Base-by-base conservation (phyloP, 1,140 invertebrate species). In the Cotesia typhae region DNA sequence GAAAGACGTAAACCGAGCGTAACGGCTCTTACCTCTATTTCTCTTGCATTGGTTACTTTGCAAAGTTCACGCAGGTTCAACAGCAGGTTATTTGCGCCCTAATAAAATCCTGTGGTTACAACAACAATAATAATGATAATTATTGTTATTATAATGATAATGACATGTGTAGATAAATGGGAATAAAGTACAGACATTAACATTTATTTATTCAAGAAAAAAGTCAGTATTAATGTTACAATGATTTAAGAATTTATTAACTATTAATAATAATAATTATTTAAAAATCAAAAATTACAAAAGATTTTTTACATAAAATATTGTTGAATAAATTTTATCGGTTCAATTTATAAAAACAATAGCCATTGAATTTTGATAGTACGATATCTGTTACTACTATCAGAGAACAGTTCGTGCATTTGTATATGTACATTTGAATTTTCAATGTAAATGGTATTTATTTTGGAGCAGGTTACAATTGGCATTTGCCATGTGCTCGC, bases 11-110 rank as follows among this genome's bases (percentile, higher is more conserved):
- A 75, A 66, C 70, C 65, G 47, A 73, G 74, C 65, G 74, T 75
- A 75, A 75, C 74, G 74, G 71, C 41, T 47, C 41, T 47, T 47
- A 47, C 41, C 41, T 75, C 41, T 75, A 70, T 1, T 28, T 28
- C 57, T 17, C n/a, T 41, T 59, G 20, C 71, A 52, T 69, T 61
- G 20, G 55, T 17, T 55, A 35, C 67, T 53, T 63, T 53, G 36
- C 74, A 75, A 73, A 75, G 74, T 75, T 75, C 74, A 75, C 71
- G 71, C 74, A 75, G 69, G 74, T 75, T 75, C 71, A 75, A 65
- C 71, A 73, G 71, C 71, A 69, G 65, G 71, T 37, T 61, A 4
- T 37, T 61, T 20, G 60, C 60, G 60, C 60, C 60, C 41, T 47
- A 47, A 47, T 61, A 35, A 12, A 61, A 61, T 35, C 60, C 35